Percentiles rank a stretch among this genome's conserved stretches.
These are phyloP conservation scores for Cyclopterus lumpus DNA, from an alignment of 2,797 vertebrate genomes.

Conservation along the genomic window DNA sequence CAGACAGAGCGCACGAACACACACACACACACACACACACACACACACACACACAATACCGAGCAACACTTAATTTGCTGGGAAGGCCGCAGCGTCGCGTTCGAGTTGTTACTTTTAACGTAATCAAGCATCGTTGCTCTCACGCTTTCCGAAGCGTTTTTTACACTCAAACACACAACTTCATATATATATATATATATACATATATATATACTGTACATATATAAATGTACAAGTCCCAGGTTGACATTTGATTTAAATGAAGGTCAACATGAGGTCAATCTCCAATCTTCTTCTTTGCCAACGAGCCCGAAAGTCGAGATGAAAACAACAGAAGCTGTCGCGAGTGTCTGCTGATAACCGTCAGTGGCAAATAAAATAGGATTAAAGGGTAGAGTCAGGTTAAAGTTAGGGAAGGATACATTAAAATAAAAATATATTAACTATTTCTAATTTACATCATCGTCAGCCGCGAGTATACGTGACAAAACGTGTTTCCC, in stretches of 20 bases:
- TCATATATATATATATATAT: too few relatives aligned
- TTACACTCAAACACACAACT: background rate
- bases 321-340: too few relatives aligned
- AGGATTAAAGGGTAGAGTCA: too few relatives aligned
- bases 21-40: constrained; percentile 27
- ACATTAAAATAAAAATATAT: too few relatives aligned
- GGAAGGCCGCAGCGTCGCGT: constrained; percentile 36
- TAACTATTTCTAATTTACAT: too few relatives aligned
- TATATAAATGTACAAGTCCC: too few relatives aligned
- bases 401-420: background rate
- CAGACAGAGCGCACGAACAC: constrained; percentile 53
- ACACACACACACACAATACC: constrained; percentile 28
- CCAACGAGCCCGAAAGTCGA: too few relatives aligned
- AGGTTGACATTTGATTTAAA: too few relatives aligned
- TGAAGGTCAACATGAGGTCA: too few relatives aligned
- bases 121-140: constrained; percentile 37
- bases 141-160: background rate
- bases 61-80: constrained; percentile 40
- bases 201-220: too few relatives aligned
- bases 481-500: background rate
- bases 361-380: background rate
- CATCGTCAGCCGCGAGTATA: background rate
- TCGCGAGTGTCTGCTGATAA: too few relatives aligned
- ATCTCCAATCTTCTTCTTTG: too few relatives aligned
- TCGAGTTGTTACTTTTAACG: constrained; percentile 52